These are phyloP conservation scores for Strix aluco DNA, from an alignment of 2,113 vertebrate species.

Conservation along the genomic window DNA sequence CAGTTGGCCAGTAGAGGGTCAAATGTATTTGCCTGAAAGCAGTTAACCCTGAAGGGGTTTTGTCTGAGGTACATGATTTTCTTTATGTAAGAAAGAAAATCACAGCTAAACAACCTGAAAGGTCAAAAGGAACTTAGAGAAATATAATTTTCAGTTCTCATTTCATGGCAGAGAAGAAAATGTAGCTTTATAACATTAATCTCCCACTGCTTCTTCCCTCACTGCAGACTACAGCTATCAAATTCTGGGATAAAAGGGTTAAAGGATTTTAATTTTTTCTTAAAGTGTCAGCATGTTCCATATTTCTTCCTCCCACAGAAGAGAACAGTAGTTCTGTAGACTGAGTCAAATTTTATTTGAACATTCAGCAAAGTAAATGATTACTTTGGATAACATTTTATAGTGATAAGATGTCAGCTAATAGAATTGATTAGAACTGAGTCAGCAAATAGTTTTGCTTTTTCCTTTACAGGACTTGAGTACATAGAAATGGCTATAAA, in stretches of 20 bases:
- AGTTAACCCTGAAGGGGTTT: background rate
- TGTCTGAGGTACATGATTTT: background rate
- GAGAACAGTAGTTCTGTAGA: background rate
- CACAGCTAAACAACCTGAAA: background rate
- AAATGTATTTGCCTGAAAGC: background rate
- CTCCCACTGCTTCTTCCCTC: background rate
- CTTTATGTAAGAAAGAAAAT: background rate
- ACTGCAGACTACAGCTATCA: background rate
- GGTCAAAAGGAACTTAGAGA: background rate
- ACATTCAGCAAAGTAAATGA: conserved; percentile 34
- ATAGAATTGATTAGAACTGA: conserved; percentile 35
- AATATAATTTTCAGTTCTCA: background rate
- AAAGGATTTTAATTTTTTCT: background rate
- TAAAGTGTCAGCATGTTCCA: conserved; percentile 3
- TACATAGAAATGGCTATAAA: background rate
- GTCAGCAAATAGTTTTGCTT: background rate
- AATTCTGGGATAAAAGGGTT: background rate
- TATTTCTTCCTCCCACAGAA: background rate
- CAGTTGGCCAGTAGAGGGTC: background rate
- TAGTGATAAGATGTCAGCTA: conserved; percentile 8
- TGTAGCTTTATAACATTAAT: background rate
- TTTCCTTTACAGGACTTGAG: background rate
- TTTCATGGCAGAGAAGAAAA: background rate
- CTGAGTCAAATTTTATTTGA: conserved; percentile 11
- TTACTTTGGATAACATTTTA: background rate